Evolutionary conservation across 2,113 vertebrate genomes (phyloP).

Genomic region (Zosterops hypoxanthus): DNA sequence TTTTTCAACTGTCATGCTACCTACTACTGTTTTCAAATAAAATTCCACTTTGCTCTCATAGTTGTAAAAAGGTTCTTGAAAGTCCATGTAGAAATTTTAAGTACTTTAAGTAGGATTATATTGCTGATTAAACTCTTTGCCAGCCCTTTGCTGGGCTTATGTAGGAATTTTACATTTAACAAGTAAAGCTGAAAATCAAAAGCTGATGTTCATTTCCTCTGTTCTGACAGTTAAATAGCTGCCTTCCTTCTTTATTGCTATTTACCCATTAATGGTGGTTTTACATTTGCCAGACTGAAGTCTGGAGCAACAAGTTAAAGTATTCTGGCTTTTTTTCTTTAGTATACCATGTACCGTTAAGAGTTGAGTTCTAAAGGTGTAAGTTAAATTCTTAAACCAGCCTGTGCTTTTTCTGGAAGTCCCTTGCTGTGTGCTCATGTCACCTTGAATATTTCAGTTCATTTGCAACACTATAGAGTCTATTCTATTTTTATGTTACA

Average conservation of each 20-base stretch:
- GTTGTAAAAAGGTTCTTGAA: neutral
- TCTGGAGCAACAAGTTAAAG: neutral
- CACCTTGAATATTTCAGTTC: neutral
- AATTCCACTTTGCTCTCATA: neutral
- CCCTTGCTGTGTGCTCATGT: neutral
- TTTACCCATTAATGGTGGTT: neutral
- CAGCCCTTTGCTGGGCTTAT: neutral
- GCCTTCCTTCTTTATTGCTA: neutral
- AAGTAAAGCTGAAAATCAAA: neutral
- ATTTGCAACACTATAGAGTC: neutral
- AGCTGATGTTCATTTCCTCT: neutral
- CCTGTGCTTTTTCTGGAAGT: neutral
- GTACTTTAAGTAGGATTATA: neutral
- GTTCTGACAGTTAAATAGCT: neutral
- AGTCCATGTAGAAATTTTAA: neutral
- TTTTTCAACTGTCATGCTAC: neutral
- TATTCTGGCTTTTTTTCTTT: neutral
- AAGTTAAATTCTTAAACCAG: neutral
- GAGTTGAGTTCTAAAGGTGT: neutral
- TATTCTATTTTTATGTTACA: neutral
- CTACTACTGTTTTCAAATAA: neutral
- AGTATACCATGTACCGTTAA: neutral
- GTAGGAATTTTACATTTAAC: neutral
- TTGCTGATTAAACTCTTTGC: neutral
- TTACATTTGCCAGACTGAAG: neutral